Percentiles rank a stretch among this genome's conserved stretches.
Conservation (phyloP, 1,140 invertebrate species). For the Apis mellifera region DNA sequence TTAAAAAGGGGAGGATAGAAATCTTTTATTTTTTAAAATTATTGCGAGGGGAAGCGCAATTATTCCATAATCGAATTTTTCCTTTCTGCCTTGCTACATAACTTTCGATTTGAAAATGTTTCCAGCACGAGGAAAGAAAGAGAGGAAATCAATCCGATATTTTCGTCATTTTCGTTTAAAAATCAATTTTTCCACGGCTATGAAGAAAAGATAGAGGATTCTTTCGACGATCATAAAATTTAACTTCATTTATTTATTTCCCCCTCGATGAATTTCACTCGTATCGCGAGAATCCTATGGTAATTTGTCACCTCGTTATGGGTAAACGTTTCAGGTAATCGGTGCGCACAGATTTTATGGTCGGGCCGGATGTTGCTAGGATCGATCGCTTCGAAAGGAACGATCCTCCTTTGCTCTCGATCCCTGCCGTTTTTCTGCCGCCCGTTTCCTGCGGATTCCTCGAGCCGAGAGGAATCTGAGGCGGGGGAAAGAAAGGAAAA, state of each 20-base stretch:
- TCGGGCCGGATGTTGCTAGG: neutral
- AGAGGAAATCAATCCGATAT: neutral
- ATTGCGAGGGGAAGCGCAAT: no score
- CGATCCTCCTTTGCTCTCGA: neutral
- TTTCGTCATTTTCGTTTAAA: no score
- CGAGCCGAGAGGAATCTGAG: neutral
- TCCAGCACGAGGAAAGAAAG: neutral
- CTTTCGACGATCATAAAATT: neutral
- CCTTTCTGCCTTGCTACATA: no score
- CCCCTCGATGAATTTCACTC: neutral
- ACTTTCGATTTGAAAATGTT: no score
- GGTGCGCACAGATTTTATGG: neutral
- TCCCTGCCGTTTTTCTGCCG: conserved; percentile 12
- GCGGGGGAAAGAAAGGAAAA: neutral
- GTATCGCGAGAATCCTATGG: neutral
- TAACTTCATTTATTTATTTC: neutral
- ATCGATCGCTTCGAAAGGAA: conserved; percentile 19
- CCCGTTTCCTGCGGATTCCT: conserved; percentile 13
- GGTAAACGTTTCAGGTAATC: neutral
- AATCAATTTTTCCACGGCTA: no score
- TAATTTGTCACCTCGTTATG: conserved; percentile 20
- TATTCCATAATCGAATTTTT: no score
- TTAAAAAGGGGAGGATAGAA: no score
- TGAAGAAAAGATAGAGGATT: no score
- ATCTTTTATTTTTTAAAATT: no score